Evolutionary conservation across 2,797 vertebrate species (phyloP).

Genomic region (Lindbergichthys nudifrons): DNA sequence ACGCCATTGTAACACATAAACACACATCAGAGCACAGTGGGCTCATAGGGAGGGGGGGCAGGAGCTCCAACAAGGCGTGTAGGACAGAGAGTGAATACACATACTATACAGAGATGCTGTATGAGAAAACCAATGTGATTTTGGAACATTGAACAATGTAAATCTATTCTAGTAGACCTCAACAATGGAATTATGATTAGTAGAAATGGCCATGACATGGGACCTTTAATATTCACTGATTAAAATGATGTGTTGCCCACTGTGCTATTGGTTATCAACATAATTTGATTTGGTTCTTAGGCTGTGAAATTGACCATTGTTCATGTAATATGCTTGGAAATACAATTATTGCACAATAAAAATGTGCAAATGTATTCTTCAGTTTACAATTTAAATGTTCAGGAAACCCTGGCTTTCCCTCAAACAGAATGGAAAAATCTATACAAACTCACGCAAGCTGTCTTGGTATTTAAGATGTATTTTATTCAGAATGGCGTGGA

Average conservation of each 20-base stretch:
- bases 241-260: not conserved
- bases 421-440: not conserved
- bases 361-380: not conserved
- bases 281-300: not conserved
- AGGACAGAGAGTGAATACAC: no score
- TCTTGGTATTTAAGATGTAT: conserved; percentile 41
- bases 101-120: no score
- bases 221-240: no score
- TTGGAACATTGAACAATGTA: no score
- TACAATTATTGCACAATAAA: not conserved
- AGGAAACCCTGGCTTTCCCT: not conserved
- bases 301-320: not conserved
- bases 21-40: no score
- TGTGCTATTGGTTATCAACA: not conserved
- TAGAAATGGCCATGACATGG: no score
- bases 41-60: no score
- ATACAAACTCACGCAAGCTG: conserved; percentile 21
- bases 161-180: no score
- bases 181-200: no score
- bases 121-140: no score
- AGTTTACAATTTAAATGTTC: not conserved
- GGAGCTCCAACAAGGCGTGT: no score
- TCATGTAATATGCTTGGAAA: not conserved
- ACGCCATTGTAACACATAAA: no score
- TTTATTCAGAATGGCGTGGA: conserved; percentile 73